Evolutionary conservation across 2,888 invertebrate species (phyloP), one percentile per base, ranked within the genome.

Genomic region (Ferdinandea cuprea): DNA sequence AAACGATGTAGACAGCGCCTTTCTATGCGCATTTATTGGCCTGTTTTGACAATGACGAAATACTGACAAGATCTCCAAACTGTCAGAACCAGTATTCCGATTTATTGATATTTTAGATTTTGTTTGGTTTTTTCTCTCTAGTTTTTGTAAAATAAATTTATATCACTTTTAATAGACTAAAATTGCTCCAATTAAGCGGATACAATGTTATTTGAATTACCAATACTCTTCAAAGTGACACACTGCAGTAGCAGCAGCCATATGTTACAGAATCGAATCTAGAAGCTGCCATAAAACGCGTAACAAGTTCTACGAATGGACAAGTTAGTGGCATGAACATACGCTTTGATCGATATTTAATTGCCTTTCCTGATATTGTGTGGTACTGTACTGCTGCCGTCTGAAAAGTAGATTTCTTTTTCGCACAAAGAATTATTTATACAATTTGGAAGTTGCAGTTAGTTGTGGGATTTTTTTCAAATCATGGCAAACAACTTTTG

Each of bases 331-430:
- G 71, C 80, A 81, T 52, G 54, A 52, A 81, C 80, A 81, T 76
- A 81, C 80, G 71, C 71, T 76, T 81, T 71, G 80, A 81, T 81
- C 74, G 80, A 71, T 81, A 71, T 81, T 81, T 81, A 81, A 81
- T 81, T 81, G 80, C 80, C 80, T 81, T 81, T 76, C 80, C 80
- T 81, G 80, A 76, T 76, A 59, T 81, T 81, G 71, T 81, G 69
- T 50, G 58, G 32, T 19, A 35, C 30, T 40, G 69, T 50, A 52
- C 25, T 19, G 28, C 30, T 40, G 32, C 3, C 59, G 52, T 46
- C 58, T 58, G 13, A 52, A 76, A 52, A 32, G 15, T 56, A 28
- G 30, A 54, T 30, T 46, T 63, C 46, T 48, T 32, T 32, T 35
- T 42, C 21, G 15, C n/a, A 25, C 13, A 32, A 35, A 52, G 44